Percentiles rank a stretch among this genome's conserved stretches.
These are phyloP conservation scores for Rhodinocichla rosea DNA, from an alignment of 2,113 vertebrate genomes.

Conservation along the genomic window DNA sequence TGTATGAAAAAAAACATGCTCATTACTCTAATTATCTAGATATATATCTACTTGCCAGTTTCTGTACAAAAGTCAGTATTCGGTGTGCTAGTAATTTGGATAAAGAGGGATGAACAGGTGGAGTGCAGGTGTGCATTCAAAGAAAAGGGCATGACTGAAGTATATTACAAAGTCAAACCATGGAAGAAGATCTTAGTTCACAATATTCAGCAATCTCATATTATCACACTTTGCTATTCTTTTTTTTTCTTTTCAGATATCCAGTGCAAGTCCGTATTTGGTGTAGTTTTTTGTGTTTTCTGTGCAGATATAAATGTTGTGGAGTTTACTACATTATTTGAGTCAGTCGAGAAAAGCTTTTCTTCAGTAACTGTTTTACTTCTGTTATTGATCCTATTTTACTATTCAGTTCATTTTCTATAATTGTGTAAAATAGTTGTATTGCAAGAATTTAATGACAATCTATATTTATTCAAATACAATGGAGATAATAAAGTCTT, in stretches of 20 bases:
- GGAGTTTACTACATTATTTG: neutral
- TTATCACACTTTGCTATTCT: neutral
- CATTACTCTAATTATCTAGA: neutral
- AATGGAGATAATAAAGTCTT: neutral
- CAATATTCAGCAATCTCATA: neutral
- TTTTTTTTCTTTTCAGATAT: neutral
- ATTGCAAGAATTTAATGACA: constrained; percentile 14
- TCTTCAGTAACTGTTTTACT: constrained; percentile 20
- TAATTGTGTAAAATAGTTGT: constrained; percentile 2
- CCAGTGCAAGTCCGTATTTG: neutral
- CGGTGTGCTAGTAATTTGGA: neutral
- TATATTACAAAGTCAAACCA: neutral
- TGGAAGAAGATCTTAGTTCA: neutral
- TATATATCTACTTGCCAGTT: neutral
- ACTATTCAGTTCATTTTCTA: constrained; percentile 44
- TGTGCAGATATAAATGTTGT: neutral
- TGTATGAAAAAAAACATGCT: neutral
- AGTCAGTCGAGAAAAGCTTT: constrained; percentile 10
- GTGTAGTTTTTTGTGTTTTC: neutral
- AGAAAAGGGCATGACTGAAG: neutral
- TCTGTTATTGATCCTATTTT: constrained; percentile 26
- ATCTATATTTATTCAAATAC: constrained; percentile 16
- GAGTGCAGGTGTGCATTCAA: neutral
- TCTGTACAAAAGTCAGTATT: neutral
- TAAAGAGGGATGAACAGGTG: neutral